A percentile compares a stretch with the other conserved stretches of the same genome.
Conservation (phyloP, 2,888 invertebrate genomes). For the Mythimna vitellina region DNA sequence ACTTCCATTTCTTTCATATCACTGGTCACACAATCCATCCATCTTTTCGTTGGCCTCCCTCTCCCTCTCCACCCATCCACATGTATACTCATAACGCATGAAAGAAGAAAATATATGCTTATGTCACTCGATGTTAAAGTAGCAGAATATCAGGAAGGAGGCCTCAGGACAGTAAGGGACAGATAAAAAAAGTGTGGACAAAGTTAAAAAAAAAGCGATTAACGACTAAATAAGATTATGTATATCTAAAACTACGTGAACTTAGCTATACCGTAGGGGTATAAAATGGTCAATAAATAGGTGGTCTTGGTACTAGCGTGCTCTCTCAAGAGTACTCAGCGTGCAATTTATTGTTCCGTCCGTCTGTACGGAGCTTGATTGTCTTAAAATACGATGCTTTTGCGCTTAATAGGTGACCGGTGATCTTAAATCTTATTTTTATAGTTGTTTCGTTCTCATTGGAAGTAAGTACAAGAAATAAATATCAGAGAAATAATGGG, state of each 20-base stretch:
- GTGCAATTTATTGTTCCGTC: slow-evolving; percentile 36
- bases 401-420: slow-evolving; percentile 10
- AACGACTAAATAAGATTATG: too few species aligned
- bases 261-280: background rate
- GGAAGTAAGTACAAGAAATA: background rate
- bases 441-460: background rate
- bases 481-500: background rate
- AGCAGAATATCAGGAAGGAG: too few species aligned
- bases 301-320: background rate
- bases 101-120: too few species aligned
- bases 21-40: too few species aligned
- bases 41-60: too few species aligned
- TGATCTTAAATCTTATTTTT: slow-evolving; percentile 15
- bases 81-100: too few species aligned
- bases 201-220: too few species aligned
- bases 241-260: background rate
- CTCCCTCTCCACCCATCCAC: too few species aligned
- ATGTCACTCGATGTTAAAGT: too few species aligned
- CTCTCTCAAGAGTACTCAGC: slow-evolving; percentile 29
- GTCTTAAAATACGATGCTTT: slow-evolving; percentile 31
- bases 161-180: too few species aligned
- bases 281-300: slow-evolving; percentile 9
- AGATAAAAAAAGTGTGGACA: too few species aligned
- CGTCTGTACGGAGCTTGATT: slow-evolving; percentile 30
- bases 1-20: too few species aligned